Evolutionary conservation across 1,140 invertebrate species (phyloP), one percentile per base, ranked within the genome.

Genomic region (Apolygus lucorum): DNA sequence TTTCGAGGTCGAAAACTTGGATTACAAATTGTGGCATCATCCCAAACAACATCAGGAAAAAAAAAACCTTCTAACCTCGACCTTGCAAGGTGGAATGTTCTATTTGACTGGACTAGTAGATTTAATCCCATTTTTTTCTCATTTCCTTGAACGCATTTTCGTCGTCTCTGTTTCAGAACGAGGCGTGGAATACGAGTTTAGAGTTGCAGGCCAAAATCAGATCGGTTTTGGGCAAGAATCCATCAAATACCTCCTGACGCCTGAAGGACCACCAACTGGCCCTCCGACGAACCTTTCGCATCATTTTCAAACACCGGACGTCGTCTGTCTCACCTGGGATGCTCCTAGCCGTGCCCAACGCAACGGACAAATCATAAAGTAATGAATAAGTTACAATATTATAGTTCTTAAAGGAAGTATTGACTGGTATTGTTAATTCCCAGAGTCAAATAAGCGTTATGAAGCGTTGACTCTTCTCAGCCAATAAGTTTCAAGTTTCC

Each of bases 121-220:
- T 49, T 49, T 49, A 49, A 49, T 13, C 42, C n/a, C 11, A n/a
- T 49, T n/a, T 13, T 11, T 49, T 13, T 49, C n/a, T 13, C 42
- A n/a, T 49, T 49, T 49, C n/a, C 59, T 62, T 62, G 59, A n/a
- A 4, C 4, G 2, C 25, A 28, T 14, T 28, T 11, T 13, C 63
- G 28, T 65, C n/a, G n/a, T n/a, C n/a, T n/a, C n/a, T 8, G 27
- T 73, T 78, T 26, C 67, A 80, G 94, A 96, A 79, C 86, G 91
- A 72, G 96, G 96, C 0, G 90, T 95, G 0, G 90, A 93, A 71
- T 98, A 98, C 78, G 95, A 98, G 79, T 97, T 98, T 76, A 84
- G 93, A 72, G 87, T 99, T 1, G 88, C 94, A 0, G 96, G 93
- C 0, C 88, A 88, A 75, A 99, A 98, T 81, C 85, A 90, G 68